Percentiles rank a stretch among this genome's conserved stretches.
These are phyloP conservation scores for Eristalis tenax DNA, from an alignment of 2,888 invertebrate species.

Conservation along the genomic window DNA sequence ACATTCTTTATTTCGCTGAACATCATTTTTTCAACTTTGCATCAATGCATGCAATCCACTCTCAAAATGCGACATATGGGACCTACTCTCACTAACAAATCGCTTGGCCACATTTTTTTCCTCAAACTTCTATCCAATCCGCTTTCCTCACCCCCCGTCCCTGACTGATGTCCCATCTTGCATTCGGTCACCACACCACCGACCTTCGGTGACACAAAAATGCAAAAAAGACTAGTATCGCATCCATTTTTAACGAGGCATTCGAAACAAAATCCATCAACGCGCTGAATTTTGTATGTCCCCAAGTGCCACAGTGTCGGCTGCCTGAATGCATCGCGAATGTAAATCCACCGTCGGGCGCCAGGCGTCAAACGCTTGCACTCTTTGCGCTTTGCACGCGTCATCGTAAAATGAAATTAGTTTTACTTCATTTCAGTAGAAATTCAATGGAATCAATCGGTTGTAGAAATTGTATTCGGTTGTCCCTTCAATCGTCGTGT, in stretches of 20 bases:
- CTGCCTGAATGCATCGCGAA: not conserved
- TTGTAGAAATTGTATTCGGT: not conserved
- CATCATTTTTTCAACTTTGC: too few relatives aligned
- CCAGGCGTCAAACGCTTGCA: not conserved
- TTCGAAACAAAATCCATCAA: conserved; percentile 13
- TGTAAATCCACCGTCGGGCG: not conserved
- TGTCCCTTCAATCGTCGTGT: not conserved
- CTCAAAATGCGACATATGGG: not conserved
- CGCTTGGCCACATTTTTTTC: not conserved
- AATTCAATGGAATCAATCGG: not conserved
- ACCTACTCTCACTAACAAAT: not conserved
- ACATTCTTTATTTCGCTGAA: too few relatives aligned
- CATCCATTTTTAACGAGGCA: conserved; percentile 6
- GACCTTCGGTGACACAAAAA: not conserved
- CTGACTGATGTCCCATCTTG: not conserved
- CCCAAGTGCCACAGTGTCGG: not conserved
- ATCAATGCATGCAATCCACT: not conserved
- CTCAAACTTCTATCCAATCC: not conserved
- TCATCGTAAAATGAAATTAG: not conserved
- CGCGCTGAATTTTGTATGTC: not conserved
- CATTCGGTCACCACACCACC: not conserved
- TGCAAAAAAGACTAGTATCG: not conserved
- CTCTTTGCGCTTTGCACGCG: not conserved
- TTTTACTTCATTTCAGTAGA: conserved; percentile 3
- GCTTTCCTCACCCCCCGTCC: not conserved